phyloP scores from a whole-genome alignment of 2,888 invertebrate genomes.

The Cancer borealis region DNA sequence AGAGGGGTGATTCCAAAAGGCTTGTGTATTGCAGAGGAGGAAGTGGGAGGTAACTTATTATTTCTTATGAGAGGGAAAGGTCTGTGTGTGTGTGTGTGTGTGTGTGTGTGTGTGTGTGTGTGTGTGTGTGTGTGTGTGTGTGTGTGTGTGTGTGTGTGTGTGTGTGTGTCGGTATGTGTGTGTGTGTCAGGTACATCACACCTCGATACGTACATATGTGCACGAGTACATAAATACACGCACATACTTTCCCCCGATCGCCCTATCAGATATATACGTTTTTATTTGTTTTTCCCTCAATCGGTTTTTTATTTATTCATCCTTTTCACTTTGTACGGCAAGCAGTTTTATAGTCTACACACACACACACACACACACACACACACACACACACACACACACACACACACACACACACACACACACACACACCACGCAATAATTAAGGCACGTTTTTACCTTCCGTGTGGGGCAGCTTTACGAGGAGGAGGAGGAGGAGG shows the following conservation, averaged over 20 bases:
- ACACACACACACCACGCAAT: slow-evolving; percentile 34
- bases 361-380: background rate
- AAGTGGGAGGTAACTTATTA: background rate
- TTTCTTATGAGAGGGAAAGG: background rate
- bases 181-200: background rate
- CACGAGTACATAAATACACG: background rate
- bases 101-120: background rate
- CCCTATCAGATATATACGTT: background rate
- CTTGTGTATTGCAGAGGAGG: background rate
- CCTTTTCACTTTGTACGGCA: too few relatives aligned
- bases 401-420: slow-evolving; percentile 49
- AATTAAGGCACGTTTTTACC: background rate
- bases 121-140: slow-evolving; percentile 9
- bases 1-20: background rate
- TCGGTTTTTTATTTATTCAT: background rate
- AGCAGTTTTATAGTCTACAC: background rate
- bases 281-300: background rate
- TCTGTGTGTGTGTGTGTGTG: background rate
- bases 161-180: background rate
- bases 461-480: background rate
- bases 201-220: background rate
- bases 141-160: background rate
- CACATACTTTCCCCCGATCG: background rate
- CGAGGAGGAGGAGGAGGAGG: background rate
- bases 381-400: slow-evolving; percentile 34